A percentile compares a stretch with the other conserved stretches of the same genome.
Evolutionary conservation across 2,888 invertebrate genomes (phyloP).

Genomic region (Schrankia costaestrigalis): DNA sequence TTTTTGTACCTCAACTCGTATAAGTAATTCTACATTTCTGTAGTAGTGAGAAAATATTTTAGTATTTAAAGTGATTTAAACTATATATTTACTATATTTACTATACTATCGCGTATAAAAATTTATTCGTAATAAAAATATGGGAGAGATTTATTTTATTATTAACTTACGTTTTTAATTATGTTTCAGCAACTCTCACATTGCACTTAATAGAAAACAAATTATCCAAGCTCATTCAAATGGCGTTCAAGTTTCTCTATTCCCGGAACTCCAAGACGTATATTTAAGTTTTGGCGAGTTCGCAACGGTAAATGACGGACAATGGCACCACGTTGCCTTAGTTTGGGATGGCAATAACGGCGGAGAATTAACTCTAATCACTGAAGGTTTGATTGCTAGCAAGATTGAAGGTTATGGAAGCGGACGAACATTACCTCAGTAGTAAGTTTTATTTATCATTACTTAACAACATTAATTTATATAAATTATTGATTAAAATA

Average conservation of each 20-base stretch:
- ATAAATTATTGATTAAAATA: not conserved
- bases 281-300: constrained; percentile 95
- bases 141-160: too few relatives aligned
- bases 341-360: constrained; percentile 95
- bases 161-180: too few relatives aligned
- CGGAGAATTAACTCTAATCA: constrained; percentile 93
- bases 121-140: not conserved
- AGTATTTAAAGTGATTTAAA: too few relatives aligned
- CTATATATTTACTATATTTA: too few relatives aligned
- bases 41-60: too few relatives aligned
- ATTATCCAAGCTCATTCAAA: constrained; percentile 95
- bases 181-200: constrained; percentile 85
- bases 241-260: constrained; percentile 94
- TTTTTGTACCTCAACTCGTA: too few relatives aligned
- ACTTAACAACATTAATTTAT: not conserved
- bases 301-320: constrained; percentile 96
- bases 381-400: constrained; percentile 97
- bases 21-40: too few relatives aligned
- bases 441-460: constrained; percentile 78
- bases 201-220: constrained; percentile 88
- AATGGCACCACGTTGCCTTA: constrained; percentile 97
- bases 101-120: not conserved
- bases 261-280: constrained; percentile 92
- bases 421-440: constrained; percentile 89
- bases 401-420: constrained; percentile 93